A percentile compares a stretch with the other conserved stretches of the same genome.
These are phyloP conservation scores for Microchrysa polita DNA, from an alignment of 2,888 invertebrate genomes.

Conservation along the genomic window DNA sequence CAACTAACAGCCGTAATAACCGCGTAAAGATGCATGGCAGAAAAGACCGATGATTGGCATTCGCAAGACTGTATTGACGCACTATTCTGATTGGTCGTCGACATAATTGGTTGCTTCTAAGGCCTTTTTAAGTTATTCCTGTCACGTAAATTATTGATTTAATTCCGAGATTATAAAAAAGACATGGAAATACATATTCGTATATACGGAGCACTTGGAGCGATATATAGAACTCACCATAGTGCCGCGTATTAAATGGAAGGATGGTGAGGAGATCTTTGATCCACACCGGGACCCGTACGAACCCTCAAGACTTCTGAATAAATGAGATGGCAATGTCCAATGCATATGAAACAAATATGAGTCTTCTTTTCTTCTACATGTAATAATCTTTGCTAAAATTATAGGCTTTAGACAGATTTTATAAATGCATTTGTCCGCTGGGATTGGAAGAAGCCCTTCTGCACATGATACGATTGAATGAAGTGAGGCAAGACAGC, in stretches of 20 bases:
- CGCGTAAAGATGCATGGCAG: slow-evolving; percentile 16
- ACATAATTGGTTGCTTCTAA: slow-evolving; percentile 29
- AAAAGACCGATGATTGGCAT: slow-evolving; percentile 33
- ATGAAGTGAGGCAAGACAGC: not conserved
- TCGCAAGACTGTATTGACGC: slow-evolving; percentile 16
- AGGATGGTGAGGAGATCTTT: not conserved
- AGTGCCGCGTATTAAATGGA: not conserved
- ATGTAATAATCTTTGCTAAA: slow-evolving; percentile 40
- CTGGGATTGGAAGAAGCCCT: slow-evolving; percentile 3
- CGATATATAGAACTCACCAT: slow-evolving; percentile 24
- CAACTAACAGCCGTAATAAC: not conserved
- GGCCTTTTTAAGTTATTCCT: slow-evolving; percentile 48
- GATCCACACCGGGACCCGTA: too few relatives aligned
- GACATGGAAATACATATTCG: slow-evolving; percentile 39
- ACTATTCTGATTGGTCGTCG: slow-evolving; percentile 16
- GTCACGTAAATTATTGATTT: slow-evolving; percentile 51
- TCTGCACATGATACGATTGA: not conserved
- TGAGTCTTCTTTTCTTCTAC: slow-evolving; percentile 46
- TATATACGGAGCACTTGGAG: slow-evolving; percentile 2
- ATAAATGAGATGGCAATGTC: not conserved
- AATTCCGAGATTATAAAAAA: slow-evolving; percentile 49
- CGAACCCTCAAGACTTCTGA: not conserved
- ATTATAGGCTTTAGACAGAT: slow-evolving; percentile 49
- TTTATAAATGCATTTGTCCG: slow-evolving; percentile 48
- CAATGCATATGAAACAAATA: slow-evolving; percentile 45